Base-by-base conservation (phyloP, 64 coral and sea anemone species). In the Actinia equina region DNA sequence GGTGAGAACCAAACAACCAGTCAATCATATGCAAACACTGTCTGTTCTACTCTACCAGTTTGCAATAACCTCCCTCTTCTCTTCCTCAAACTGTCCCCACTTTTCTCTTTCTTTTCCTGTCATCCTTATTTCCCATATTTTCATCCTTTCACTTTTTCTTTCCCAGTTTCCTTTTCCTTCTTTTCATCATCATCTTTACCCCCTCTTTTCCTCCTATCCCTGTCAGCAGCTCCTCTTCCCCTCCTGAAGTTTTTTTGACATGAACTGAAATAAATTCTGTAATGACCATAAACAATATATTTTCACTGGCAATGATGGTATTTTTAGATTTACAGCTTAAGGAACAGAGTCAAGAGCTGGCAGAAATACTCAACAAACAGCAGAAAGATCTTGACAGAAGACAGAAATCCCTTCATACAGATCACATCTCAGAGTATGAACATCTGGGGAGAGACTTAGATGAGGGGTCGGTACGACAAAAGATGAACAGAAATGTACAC, bases 341-440 rank as follows among this genome's bases (percentile, higher is more conserved):
- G 3, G 79, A 87, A 77, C 90, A 91, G 22, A 82, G 30, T 13
- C 44, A 87, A 87, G 90, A 91, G n/a, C 71, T 59, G 16, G 84
- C 85, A 23, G 23, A 80, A 27, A 60, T 91, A 13, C 74, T 91
- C 16, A 20, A 57, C 46, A 86, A 67, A 55, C 90, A 91, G 43
- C 85, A 91, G 63, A 49, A 52, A 70, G 69, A 91, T 82, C 69
- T 87, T 87, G 83, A 87, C 42, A 84, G 54, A 45, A 84, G 85
- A 71, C 77, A 84, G 15, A 91, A 82, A 82, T 76, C 77, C 37
- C 59, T 87, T 0, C 77, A 87, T n/a, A 14, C 46, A 52, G 84
- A 91, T 87, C 90, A 91, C 85, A 59, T 91, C 37, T 37, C 56
- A 14, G 90, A 91, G 14, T 71, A 86, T 27, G 44, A 87, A 46